These are phyloP conservation scores for Capra hircus DNA, from an alignment of 2,113 vertebrate genomes.

Conservation along the genomic window DNA sequence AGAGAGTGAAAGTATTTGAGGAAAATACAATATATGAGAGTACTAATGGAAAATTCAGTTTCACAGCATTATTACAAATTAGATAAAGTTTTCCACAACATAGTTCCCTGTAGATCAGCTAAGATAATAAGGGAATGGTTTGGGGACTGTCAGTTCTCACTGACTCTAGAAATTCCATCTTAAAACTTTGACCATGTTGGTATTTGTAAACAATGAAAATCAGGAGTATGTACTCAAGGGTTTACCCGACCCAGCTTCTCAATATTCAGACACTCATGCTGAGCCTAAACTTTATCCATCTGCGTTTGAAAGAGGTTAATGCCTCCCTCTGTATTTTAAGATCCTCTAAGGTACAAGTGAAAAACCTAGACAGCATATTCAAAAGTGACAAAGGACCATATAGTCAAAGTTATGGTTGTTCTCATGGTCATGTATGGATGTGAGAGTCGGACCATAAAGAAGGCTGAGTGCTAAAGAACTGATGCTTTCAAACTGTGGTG, in stretches of 20 bases:
- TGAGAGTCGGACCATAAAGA: too few species aligned
- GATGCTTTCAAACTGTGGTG: too few species aligned
- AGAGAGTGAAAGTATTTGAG: constrained; percentile 43
- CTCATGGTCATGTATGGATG: too few species aligned
- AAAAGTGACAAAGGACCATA: background rate
- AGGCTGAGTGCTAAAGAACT: too few species aligned
- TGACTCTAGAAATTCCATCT: background rate
- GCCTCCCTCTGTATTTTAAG: background rate
- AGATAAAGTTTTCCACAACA: background rate
- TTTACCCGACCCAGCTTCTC: background rate
- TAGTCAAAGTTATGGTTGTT: too few species aligned
- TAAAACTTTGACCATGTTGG: background rate
- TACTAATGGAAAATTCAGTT: constrained; percentile 45
- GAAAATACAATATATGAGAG: constrained; percentile 22
- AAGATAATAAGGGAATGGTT: background rate
- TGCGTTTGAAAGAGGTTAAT: background rate
- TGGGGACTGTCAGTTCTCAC: background rate
- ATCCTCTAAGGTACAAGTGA: background rate
- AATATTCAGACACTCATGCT: background rate
- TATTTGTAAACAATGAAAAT: background rate
- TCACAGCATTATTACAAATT: background rate
- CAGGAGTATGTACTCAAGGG: background rate
- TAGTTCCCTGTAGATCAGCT: background rate
- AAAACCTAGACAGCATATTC: background rate
- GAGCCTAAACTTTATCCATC: background rate